A percentile compares a stretch with the other conserved stretches of the same genome.
Conservation (phyloP, 2,113 vertebrate species). For the Tyto alba region DNA sequence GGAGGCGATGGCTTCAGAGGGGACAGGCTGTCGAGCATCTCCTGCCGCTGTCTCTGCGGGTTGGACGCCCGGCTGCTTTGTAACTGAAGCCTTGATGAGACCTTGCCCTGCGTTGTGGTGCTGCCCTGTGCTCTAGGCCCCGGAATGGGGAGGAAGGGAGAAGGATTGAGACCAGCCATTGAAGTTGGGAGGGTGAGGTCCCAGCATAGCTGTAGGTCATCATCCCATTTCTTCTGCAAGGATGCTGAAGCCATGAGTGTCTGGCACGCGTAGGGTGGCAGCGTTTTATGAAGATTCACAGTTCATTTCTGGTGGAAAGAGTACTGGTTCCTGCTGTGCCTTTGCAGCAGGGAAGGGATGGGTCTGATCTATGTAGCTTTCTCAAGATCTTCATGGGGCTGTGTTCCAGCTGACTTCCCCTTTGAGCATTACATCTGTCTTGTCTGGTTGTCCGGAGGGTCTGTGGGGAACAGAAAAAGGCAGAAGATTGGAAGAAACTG, state of each 20-base stretch:
- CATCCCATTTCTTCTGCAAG: background rate
- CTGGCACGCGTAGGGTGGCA: rapidly evolving
- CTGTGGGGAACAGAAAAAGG: background rate
- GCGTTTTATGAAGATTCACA: background rate
- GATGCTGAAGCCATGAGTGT: background rate
- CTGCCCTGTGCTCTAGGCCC: background rate
- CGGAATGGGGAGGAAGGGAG: rapidly evolving
- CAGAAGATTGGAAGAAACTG: slow-evolving; percentile 25
- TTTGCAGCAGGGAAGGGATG: background rate
- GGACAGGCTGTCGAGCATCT: rapidly evolving
- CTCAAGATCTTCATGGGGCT: background rate
- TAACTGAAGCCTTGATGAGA: background rate
- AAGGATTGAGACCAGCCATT: background rate
- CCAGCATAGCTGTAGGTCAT: background rate
- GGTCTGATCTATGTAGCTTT: background rate
- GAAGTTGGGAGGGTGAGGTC: background rate
- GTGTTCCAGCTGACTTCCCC: background rate
- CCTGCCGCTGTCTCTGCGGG: background rate
- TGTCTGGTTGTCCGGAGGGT: background rate
- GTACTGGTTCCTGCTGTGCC: background rate
- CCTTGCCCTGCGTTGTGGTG: background rate
- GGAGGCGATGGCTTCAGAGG: background rate
- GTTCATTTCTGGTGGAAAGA: background rate
- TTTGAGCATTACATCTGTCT: background rate
- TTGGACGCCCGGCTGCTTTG: background rate